Percentiles rank a stretch among this genome's conserved stretches.
phyloP scores from a whole-genome alignment of 2,113 vertebrate genomes.

The Bothrops jararaca region DNA sequence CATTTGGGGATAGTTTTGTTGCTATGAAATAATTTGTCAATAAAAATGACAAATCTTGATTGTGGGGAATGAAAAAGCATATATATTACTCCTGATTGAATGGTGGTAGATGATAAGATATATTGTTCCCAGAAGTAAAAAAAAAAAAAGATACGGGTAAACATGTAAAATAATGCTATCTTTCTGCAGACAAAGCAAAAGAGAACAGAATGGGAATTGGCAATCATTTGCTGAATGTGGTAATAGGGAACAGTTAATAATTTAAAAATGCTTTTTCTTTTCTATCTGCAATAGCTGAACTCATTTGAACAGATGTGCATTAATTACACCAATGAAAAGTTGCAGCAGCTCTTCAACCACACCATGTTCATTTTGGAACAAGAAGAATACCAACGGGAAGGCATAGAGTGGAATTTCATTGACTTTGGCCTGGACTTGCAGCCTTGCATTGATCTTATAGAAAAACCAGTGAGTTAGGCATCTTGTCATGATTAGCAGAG shows the following conservation, averaged over 20 bases:
- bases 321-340: conserved; percentile 89
- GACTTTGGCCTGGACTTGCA: conserved; percentile 89
- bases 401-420: conserved; percentile 94
- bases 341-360: conserved; percentile 91
- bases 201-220: background rate
- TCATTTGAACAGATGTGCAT: conserved; percentile 92
- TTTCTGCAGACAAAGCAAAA: background rate
- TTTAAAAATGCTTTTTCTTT: background rate
- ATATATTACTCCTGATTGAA: background rate
- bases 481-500: background rate
- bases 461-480: conserved; percentile 83
- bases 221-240: background rate
- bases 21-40: background rate
- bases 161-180: background rate
- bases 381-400: conserved; percentile 89
- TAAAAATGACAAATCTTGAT: background rate
- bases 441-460: conserved; percentile 92
- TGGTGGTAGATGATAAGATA: background rate
- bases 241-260: background rate
- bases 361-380: conserved; percentile 94
- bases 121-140: background rate
- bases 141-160: background rate
- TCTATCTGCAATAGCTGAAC: conserved; percentile 78
- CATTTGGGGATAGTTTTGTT: background rate
- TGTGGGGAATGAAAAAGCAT: background rate